Evolutionary conservation across 2,113 vertebrate genomes (phyloP).

Genomic region (Chrysemys picta): DNA sequence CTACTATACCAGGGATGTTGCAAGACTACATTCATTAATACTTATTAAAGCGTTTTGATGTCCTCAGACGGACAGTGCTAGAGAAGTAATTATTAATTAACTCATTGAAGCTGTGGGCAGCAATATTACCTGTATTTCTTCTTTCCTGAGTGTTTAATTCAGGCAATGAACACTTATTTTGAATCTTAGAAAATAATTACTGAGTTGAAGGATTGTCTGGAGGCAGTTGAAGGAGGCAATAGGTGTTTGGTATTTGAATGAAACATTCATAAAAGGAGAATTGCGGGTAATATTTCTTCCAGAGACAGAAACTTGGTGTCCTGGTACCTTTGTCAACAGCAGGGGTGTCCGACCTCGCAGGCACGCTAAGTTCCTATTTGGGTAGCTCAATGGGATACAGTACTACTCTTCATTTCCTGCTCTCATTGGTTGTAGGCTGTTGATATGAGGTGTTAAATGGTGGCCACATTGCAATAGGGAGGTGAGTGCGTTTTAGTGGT

Average conservation of each 20-base stretch:
- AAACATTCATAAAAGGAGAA: not conserved
- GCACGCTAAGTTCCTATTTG: not conserved
- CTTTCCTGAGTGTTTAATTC: conserved; percentile 68
- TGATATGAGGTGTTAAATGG: not conserved
- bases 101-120: conserved; percentile 57
- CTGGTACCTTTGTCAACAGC: not conserved
- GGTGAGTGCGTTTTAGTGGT: not conserved
- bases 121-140: conserved; percentile 50
- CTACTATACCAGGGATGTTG: not conserved
- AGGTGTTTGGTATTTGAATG: not conserved
- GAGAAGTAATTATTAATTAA: conserved; percentile 67
- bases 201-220: conserved; percentile 23
- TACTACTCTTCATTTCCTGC: not conserved
- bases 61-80: conserved; percentile 62
- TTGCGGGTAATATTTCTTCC: not conserved
- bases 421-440: not conserved
- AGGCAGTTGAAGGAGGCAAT: not conserved
- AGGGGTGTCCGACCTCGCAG: not conserved
- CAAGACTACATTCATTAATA: conserved; percentile 41
- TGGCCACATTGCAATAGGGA: not conserved
- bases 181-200: conserved; percentile 57
- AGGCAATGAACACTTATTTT: conserved; percentile 63
- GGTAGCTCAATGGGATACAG: fast-evolving
- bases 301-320: not conserved
- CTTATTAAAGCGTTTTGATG: conserved; percentile 63